Conservation (phyloP, 2,888 invertebrate species). For the Macropis europaea region DNA sequence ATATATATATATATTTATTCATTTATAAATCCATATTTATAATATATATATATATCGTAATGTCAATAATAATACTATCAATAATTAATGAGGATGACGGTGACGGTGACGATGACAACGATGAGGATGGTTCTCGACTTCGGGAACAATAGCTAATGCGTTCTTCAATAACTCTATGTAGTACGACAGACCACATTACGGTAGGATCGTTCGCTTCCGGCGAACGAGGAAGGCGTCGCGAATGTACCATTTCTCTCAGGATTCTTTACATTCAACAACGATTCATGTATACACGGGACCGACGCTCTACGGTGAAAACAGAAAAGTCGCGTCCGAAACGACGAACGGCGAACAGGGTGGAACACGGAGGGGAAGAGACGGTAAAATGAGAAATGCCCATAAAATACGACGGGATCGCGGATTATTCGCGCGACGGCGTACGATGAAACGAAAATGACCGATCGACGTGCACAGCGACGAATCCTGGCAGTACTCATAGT, state of each 20-base stretch:
- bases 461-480: conserved; percentile 15
- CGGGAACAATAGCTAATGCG: conserved; percentile 48
- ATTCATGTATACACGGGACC: not conserved
- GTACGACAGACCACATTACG: conserved; percentile 55
- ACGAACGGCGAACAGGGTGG: no score
- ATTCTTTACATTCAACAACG: conserved; percentile 45
- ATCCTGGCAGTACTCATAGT: conserved; percentile 47
- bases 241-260: conserved; percentile 21
- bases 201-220: conserved; percentile 48
- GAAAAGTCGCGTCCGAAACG: not conserved
- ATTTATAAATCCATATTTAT: conserved; percentile 62
- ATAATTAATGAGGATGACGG: conserved; percentile 56
- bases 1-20: conserved; percentile 43
- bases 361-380: not conserved
- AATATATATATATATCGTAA: conserved; percentile 63
- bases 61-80: conserved; percentile 62
- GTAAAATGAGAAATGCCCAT: conserved; percentile 38
- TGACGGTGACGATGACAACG: conserved; percentile 53
- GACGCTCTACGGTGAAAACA: conserved; percentile 11
- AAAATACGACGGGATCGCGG: not conserved
- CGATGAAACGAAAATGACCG: conserved; percentile 2
- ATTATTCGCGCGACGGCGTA: not conserved
- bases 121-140: conserved; percentile 51
- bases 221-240: conserved; percentile 42
- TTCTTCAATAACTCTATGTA: conserved; percentile 40